Evolutionary conservation across 1,140 invertebrate species (phyloP).

Genomic region (Drosophila bocki): DNA sequence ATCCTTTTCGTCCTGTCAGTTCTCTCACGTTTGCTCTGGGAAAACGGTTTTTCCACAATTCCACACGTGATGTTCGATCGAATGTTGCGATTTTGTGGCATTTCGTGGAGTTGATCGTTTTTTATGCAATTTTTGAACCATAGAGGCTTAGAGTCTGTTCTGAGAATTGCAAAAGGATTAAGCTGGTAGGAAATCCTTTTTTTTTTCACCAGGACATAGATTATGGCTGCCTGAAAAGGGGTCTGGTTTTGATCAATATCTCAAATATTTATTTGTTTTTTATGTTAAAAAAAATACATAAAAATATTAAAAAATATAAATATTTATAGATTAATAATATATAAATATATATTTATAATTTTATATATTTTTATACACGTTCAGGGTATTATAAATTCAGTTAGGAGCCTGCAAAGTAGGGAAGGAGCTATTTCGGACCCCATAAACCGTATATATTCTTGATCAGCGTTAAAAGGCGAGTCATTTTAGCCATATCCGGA

Average conservation of each 20-base stretch:
- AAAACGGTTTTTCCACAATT: constrained; percentile 25
- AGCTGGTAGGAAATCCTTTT: constrained; percentile 7
- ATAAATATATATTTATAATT: too few relatives aligned
- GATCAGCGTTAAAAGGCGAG: too few relatives aligned
- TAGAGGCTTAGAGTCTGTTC: constrained; percentile 29
- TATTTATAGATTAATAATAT: too few relatives aligned
- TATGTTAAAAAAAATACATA: too few relatives aligned
- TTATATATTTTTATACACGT: too few relatives aligned
- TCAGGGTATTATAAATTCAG: too few relatives aligned
- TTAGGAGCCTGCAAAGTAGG: too few relatives aligned
- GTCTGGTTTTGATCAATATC: neutral
- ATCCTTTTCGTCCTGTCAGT: constrained; percentile 35
- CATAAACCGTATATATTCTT: too few relatives aligned
- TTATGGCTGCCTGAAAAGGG: neutral
- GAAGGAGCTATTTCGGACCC: too few relatives aligned
- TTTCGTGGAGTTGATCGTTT: constrained; percentile 24
- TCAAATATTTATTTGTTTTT: neutral
- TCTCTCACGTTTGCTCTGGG: constrained; percentile 68
- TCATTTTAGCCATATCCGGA: too few relatives aligned
- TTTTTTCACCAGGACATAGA: neutral
- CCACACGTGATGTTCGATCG: constrained; percentile 65
- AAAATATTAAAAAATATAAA: too few relatives aligned
- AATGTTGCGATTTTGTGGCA: constrained; percentile 69
- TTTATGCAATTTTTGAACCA: constrained; percentile 56
- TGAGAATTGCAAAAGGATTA: constrained; percentile 67